phyloP scores from a whole-genome alignment of 2,797 vertebrate species.

The Periparus ater region DNA sequence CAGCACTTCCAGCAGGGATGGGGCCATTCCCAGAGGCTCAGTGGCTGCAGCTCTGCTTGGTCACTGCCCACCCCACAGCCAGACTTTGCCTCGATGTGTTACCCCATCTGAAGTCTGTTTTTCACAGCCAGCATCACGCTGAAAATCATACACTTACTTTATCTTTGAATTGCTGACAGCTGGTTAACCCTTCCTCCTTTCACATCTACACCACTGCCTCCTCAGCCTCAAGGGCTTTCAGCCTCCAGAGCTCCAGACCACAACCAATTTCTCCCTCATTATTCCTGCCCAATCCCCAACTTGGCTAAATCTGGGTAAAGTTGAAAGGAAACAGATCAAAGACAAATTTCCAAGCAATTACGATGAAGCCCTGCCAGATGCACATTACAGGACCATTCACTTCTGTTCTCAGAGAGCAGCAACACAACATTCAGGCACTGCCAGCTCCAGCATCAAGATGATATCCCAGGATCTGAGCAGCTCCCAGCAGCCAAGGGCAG shows the following conservation, averaged over 20 bases:
- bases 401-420: background rate
- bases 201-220: background rate
- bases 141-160: background rate
- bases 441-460: background rate
- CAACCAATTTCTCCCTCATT: background rate
- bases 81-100: background rate
- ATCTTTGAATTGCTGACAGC: background rate
- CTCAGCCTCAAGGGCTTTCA: background rate
- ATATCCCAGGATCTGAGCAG: background rate
- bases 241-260: background rate
- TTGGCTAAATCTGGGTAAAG: background rate
- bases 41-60: background rate
- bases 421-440: background rate
- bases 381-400: background rate
- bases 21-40: background rate
- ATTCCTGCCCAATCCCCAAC: background rate
- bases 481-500: background rate
- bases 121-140: background rate
- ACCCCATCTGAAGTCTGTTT: background rate
- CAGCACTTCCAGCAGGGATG: background rate
- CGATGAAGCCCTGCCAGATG: background rate
- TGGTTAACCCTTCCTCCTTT: background rate
- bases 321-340: slow-evolving; percentile 6
- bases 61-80: background rate
- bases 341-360: background rate